Evolutionary conservation across 64 coral and sea anemone genomes (phyloP).

Genomic region (Platygyra sinensis): DNA sequence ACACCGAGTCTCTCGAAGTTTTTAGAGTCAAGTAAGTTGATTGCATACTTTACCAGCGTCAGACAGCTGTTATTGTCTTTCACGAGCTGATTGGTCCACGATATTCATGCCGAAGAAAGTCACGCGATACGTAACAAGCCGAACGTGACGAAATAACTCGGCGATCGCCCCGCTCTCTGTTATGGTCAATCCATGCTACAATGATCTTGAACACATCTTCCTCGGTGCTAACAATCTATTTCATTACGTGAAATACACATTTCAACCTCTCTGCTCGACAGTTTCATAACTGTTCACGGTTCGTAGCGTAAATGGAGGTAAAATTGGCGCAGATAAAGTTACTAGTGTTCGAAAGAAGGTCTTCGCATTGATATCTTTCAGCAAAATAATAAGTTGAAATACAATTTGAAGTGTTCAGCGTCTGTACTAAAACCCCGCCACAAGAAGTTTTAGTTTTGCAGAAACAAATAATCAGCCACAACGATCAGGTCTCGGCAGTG

Average conservation of each 20-base stretch:
- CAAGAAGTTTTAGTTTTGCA: not conserved
- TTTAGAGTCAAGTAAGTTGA: not conserved
- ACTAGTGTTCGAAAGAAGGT: not conserved
- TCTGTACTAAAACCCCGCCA: not conserved
- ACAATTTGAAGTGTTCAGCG: not conserved
- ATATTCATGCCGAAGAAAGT: not conserved
- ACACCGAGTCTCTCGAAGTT: not conserved
- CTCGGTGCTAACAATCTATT: not conserved
- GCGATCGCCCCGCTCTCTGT: not conserved
- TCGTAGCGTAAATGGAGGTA: not conserved
- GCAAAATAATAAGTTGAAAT: not conserved
- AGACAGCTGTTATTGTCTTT: not conserved
- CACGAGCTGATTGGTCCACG: not conserved
- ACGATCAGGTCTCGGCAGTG: not conserved
- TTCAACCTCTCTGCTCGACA: not conserved
- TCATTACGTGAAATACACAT: not conserved
- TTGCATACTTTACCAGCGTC: not conserved
- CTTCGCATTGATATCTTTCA: not conserved
- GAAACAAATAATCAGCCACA: not conserved
- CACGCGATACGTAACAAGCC: not conserved
- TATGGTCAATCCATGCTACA: not conserved
- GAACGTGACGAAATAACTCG: constrained; percentile 6
- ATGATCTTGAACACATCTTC: not conserved
- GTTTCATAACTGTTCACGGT: not conserved
- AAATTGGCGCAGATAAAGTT: not conserved